phyloP scores from a whole-genome alignment of 2,797 vertebrate species.

The Cossypha polioptera region DNA sequence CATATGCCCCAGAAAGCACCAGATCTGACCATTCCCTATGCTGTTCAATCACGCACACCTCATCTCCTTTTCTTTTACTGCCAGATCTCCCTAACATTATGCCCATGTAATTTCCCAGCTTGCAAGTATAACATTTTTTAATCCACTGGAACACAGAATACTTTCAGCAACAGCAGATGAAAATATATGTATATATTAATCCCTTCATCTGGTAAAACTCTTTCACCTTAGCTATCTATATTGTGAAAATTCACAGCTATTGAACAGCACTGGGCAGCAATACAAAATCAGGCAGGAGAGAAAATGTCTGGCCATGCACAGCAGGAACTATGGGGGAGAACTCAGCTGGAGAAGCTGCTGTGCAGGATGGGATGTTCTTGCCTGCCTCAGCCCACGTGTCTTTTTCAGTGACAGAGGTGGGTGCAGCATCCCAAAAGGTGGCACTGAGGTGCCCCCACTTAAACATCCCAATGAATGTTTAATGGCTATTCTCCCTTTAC shows the following conservation, averaged over 20 bases:
- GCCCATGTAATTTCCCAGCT: background rate
- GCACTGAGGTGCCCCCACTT: background rate
- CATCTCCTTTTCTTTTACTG: background rate
- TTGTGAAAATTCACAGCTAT: background rate
- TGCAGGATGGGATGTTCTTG: rapidly evolving
- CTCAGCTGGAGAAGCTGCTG: background rate
- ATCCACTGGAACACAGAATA: background rate
- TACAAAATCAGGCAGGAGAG: background rate
- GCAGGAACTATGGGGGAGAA: background rate
- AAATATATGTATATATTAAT: background rate
- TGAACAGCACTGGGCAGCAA: background rate
- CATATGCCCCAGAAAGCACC: rapidly evolving
- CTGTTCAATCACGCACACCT: background rate
- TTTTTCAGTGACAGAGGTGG: rapidly evolving
- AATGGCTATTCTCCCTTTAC: background rate
- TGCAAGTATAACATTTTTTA: background rate
- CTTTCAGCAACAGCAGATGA: background rate
- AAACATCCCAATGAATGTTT: background rate
- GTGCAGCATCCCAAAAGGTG: background rate
- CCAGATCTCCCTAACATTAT: background rate
- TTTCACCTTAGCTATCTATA: background rate
- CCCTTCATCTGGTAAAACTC: background rate
- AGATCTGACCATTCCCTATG: rapidly evolving
- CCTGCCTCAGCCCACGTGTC: background rate
- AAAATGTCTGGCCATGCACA: rapidly evolving